Percentiles rank a stretch among this genome's conserved stretches.
Evolutionary conservation across 2,888 invertebrate genomes (phyloP).

Genomic region (Melieria omissa): DNA sequence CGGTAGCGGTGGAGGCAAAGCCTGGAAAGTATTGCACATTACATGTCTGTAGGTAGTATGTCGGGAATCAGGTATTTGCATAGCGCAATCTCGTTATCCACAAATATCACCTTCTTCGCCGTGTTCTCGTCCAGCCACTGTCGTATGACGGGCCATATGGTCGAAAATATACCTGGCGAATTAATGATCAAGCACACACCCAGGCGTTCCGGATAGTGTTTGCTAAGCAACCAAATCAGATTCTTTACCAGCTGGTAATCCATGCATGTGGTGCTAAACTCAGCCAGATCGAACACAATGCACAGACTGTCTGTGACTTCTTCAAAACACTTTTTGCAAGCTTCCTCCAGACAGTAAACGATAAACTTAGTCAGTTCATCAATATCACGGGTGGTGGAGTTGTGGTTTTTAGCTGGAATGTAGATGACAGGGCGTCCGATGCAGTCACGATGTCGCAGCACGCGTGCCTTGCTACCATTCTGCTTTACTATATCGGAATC

Average conservation of each 20-base stretch:
- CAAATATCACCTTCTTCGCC: conserved; percentile 79
- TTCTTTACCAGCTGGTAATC: conserved; percentile 84
- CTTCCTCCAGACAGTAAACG: conserved; percentile 80
- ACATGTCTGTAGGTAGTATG: conserved; percentile 78
- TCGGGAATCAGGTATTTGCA: conserved; percentile 82
- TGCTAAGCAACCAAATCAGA: conserved; percentile 80
- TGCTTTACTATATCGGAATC: conserved; percentile 69
- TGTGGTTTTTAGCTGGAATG: conserved; percentile 82
- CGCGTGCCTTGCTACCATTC: conserved; percentile 75
- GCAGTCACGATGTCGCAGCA: conserved; percentile 78
- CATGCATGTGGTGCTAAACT: conserved; percentile 80
- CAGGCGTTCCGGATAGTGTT: conserved; percentile 82
- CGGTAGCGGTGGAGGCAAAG: no score
- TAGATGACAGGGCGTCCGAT: conserved; percentile 80
- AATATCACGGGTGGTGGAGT: conserved; percentile 76
- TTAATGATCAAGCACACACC: conserved; percentile 82
- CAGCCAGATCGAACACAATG: conserved; percentile 81
- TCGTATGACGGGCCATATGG: conserved; percentile 82
- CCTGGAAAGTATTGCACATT: conserved; percentile 38
- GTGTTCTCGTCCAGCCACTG: conserved; percentile 84
- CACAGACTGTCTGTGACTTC: conserved; percentile 83
- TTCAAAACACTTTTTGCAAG: conserved; percentile 81
- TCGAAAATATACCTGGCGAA: conserved; percentile 78
- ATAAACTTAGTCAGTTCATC: conserved; percentile 83
- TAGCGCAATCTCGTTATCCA: conserved; percentile 76